Evolutionary conservation across 2,797 vertebrate species (phyloP).

Genomic region (Pangasius macronema): DNA sequence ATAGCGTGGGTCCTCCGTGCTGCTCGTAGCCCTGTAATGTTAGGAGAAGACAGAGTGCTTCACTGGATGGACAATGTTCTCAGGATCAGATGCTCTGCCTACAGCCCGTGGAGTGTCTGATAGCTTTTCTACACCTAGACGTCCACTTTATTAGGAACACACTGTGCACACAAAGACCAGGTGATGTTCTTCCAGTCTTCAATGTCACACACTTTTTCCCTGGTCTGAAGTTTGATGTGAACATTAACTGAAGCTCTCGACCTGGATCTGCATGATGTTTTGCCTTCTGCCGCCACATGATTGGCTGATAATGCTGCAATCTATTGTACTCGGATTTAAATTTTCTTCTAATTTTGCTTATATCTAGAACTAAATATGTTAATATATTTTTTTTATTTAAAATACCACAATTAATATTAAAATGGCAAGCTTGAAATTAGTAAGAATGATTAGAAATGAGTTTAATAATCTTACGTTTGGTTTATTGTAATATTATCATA

Average conservation of each 20-base stretch:
- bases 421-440: too few relatives aligned
- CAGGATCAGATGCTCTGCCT: not conserved
- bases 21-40: slow-evolving; percentile 43
- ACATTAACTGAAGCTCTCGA: not conserved
- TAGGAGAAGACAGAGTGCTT: not conserved
- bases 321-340: not conserved
- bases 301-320: not conserved
- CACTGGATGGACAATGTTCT: not conserved
- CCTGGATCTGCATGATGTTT: not conserved
- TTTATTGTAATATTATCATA: not conserved
- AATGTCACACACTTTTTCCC: not conserved
- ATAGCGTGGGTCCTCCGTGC: slow-evolving; percentile 40
- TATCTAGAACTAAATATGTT: not conserved
- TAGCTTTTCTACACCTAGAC: not conserved
- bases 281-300: not conserved
- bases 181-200: not conserved
- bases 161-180: not conserved
- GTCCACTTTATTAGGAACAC: not conserved
- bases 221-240: not conserved
- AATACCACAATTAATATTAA: too few relatives aligned
- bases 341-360: not conserved
- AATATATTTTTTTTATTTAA: not conserved
- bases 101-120: not conserved
- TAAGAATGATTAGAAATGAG: too few relatives aligned
- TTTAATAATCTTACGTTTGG: not conserved